Evolutionary conservation across 2,113 vertebrate genomes (phyloP).

Genomic region (Cavia aperea): DNA sequence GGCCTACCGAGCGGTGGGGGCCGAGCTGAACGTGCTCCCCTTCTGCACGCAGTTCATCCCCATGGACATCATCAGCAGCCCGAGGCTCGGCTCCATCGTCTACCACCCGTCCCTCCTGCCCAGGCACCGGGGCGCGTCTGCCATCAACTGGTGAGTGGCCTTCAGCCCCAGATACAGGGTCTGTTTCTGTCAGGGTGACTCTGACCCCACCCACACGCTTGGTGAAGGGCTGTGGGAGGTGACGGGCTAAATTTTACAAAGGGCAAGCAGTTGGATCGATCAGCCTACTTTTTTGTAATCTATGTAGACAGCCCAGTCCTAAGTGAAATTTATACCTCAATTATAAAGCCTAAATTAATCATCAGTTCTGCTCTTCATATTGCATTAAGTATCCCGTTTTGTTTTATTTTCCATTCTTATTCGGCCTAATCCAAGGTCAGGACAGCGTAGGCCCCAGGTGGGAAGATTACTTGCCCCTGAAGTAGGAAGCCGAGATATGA

Average conservation of each 20-base stretch:
- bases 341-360: background rate
- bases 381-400: background rate
- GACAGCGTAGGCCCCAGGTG: background rate
- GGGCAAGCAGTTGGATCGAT: background rate
- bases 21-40: conserved; percentile 96
- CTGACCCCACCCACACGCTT: background rate
- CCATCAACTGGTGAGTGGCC: conserved; percentile 92
- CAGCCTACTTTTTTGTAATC: background rate
- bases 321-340: background rate
- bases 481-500: background rate
- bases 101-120: conserved; percentile 97
- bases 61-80: conserved; percentile 92
- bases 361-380: background rate
- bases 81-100: conserved; percentile 93
- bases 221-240: background rate
- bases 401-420: background rate
- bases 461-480: background rate
- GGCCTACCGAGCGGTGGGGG: conserved; percentile 89
- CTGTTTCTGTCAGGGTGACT: fast-evolving
- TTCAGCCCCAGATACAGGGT: background rate
- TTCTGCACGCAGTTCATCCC: conserved; percentile 99
- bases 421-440: background rate
- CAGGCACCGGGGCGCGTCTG: conserved; percentile 93
- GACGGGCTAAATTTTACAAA: background rate
- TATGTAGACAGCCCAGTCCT: background rate